Percentiles rank a stretch among this genome's conserved stretches.
Conservation (phyloP, 2,888 invertebrate species). For the Anthrax anthrax region DNA sequence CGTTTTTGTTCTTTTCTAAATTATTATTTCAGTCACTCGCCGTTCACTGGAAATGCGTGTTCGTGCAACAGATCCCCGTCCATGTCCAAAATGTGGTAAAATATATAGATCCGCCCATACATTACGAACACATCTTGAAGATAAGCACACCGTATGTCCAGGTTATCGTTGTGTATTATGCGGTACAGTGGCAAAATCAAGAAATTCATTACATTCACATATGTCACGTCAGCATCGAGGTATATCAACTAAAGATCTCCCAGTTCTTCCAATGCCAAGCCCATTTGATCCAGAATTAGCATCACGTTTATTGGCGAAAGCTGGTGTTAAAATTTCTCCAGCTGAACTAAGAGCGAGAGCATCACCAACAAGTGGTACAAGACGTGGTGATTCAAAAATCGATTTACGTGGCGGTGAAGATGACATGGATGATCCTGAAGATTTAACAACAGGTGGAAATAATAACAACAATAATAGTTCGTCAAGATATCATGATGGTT, state of each 20-base stretch:
- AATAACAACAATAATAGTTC: constrained; percentile 22
- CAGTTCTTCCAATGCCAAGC: constrained; percentile 84
- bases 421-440: constrained; percentile 54
- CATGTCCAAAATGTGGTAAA: constrained; percentile 86
- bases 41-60: constrained; percentile 76
- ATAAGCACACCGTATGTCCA: constrained; percentile 85
- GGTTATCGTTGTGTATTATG: constrained; percentile 84
- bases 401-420: constrained; percentile 62
- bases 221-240: constrained; percentile 89
- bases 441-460: constrained; percentile 47
- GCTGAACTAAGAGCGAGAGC: constrained; percentile 72
- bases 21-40: constrained; percentile 46
- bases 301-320: constrained; percentile 70
- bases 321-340: constrained; percentile 73
- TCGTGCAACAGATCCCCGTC: constrained; percentile 80
- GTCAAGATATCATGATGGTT: constrained; percentile 28
- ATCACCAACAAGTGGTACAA: constrained; percentile 65
- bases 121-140: constrained; percentile 77
- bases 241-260: constrained; percentile 83
- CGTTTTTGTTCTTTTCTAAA: background rate
- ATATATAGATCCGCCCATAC: constrained; percentile 87
- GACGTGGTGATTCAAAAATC: constrained; percentile 60
- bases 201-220: constrained; percentile 84
- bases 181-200: constrained; percentile 83
- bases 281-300: constrained; percentile 84